These are phyloP conservation scores for Eurytemora carolleeae DNA, from an alignment of 1,140 invertebrate species.

Conservation along the genomic window DNA sequence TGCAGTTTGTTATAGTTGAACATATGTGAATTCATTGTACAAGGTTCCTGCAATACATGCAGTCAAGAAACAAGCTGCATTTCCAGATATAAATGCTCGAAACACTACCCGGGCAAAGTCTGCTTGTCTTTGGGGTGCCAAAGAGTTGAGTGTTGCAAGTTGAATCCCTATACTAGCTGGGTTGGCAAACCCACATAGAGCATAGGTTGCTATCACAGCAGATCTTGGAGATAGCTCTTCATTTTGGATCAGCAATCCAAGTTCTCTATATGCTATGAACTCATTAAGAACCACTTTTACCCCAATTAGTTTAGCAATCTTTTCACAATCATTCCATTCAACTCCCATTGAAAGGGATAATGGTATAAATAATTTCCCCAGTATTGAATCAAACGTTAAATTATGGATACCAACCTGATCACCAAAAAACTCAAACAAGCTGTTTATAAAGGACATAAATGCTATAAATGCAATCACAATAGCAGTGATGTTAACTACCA, in stretches of 20 bases:
- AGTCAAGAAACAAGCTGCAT: slow-evolving; percentile 67
- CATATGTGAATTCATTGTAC: no score
- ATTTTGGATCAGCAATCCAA: slow-evolving; percentile 29
- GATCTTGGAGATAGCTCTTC: slow-evolving; percentile 28
- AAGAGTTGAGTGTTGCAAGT: slow-evolving; percentile 51
- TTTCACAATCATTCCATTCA: slow-evolving; percentile 47
- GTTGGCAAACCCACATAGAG: slow-evolving; percentile 88
- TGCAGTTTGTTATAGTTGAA: no score
- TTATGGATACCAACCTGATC: no score
- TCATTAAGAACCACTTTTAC: slow-evolving; percentile 77
- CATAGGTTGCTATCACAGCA: slow-evolving; percentile 68
- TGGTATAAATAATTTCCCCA: slow-evolving; percentile 28
- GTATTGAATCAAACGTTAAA: slow-evolving; percentile 24
- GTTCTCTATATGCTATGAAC: slow-evolving; percentile 62
- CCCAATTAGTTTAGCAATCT: slow-evolving; percentile 58
- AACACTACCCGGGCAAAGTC: slow-evolving; percentile 48
- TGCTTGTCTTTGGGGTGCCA: slow-evolving; percentile 51
- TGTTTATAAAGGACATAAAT: slow-evolving; percentile 10
- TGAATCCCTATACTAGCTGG: slow-evolving; percentile 69
- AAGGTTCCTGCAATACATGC: slow-evolving; percentile 78
- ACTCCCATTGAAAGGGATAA: slow-evolving; percentile 51
- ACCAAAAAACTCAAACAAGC: neutral
- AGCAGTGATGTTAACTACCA: slow-evolving; percentile 67
- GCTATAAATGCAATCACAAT: slow-evolving; percentile 80
- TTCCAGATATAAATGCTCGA: slow-evolving; percentile 64